Evolutionary conservation across 2,113 vertebrate genomes (phyloP).

Genomic region (Paramormyrops kingsleyae): DNA sequence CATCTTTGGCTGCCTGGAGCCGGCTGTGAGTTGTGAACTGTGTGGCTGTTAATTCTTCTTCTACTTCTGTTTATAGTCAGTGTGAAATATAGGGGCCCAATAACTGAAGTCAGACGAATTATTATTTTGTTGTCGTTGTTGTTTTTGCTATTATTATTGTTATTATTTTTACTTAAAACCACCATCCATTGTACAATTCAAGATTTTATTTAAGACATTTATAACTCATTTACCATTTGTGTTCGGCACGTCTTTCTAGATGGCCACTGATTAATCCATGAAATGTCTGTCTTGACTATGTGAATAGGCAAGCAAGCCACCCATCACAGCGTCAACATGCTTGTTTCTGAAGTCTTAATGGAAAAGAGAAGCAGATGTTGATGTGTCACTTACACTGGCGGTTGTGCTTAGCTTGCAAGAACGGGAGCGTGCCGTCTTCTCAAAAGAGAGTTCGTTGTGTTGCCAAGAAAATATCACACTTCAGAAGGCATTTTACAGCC

Average conservation of each 20-base stretch:
- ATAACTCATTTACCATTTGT: not conserved
- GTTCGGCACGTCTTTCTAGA: not conserved
- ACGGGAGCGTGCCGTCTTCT: no score
- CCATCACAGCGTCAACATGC: not conserved
- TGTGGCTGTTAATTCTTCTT: not conserved
- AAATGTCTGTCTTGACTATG: not conserved
- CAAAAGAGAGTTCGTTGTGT: no score
- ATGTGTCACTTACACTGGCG: no score
- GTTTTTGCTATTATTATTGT: no score
- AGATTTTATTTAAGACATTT: not conserved
- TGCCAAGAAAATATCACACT: no score
- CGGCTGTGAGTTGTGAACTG: constrained; percentile 68
- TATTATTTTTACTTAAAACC: not conserved
- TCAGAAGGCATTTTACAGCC: no score
- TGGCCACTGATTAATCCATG: no score
- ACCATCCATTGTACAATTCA: not conserved
- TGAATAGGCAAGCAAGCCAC: not conserved
- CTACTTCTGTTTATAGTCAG: not conserved
- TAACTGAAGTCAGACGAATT: not conserved
- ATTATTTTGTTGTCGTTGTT: not conserved
- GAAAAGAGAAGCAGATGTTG: no score
- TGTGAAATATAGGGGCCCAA: not conserved
- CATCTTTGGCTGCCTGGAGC: constrained; percentile 89
- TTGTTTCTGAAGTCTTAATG: no score
- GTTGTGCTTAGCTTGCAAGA: no score